Evolutionary conservation across 2,888 invertebrate species (phyloP).

Genomic region (Drosophila pullipes): DNA sequence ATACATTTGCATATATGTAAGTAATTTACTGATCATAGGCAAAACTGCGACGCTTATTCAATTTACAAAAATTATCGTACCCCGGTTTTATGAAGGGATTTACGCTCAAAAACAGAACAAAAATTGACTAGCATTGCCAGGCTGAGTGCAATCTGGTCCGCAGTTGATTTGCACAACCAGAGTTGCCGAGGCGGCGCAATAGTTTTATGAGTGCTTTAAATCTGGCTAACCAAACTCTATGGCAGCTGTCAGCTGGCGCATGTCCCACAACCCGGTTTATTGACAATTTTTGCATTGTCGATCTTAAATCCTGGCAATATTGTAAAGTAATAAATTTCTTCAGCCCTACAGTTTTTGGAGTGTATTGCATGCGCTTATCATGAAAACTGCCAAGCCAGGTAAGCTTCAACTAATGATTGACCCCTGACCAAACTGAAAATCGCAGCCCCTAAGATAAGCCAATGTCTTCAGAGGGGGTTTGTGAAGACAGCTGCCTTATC

Average conservation of each 20-base stretch:
- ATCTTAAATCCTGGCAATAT: conserved; percentile 62
- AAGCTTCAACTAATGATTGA: conserved; percentile 69
- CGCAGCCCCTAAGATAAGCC: conserved; percentile 56
- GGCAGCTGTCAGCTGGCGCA: conserved; percentile 67
- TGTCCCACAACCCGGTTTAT: conserved; percentile 47
- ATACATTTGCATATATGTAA: conserved; percentile 7
- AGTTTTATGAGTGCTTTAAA: conserved; percentile 55
- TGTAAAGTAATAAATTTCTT: conserved; percentile 60
- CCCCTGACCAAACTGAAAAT: conserved; percentile 54
- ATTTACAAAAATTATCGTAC: conserved; percentile 56
- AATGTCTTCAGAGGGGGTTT: conserved; percentile 51
- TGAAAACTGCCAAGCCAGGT: conserved; percentile 57
- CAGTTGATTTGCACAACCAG: conserved; percentile 69
- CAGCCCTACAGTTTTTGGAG: conserved; percentile 30
- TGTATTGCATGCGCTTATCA: conserved; percentile 28
- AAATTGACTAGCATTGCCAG: conserved; percentile 26
- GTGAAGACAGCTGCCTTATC: conserved; percentile 62
- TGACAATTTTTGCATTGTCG: conserved; percentile 58
- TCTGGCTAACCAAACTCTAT: conserved; percentile 50
- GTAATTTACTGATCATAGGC: conserved; percentile 17
- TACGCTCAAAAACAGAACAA: conserved; percentile 33
- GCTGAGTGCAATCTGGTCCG: conserved; percentile 23
- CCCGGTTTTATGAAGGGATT: conserved; percentile 46
- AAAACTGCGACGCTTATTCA: conserved; percentile 57
- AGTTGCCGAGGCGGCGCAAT: conserved; percentile 68